Percentiles rank a stretch among this genome's conserved stretches.
Conservation (phyloP, 64 coral and sea anemone genomes). For the Montipora cactus region DNA sequence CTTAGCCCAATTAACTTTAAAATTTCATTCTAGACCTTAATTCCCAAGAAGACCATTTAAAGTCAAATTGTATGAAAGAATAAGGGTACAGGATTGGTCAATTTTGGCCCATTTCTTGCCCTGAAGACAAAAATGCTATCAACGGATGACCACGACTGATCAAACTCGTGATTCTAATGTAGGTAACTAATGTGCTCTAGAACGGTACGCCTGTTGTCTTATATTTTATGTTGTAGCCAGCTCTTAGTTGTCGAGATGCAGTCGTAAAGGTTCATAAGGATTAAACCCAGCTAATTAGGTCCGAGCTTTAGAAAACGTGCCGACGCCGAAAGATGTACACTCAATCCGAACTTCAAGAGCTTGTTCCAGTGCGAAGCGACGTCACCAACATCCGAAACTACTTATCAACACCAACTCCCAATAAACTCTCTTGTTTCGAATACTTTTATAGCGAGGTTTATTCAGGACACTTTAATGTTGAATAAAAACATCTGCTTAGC, state of each 20-base stretch:
- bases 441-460: conserved; percentile 35
- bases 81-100: neutral
- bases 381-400: neutral
- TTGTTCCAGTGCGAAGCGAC: neutral
- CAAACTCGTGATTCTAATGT: neutral
- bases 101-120: conserved; percentile 5
- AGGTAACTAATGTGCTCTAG: neutral
- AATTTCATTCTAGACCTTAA: conserved; percentile 18
- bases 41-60: conserved; percentile 39
- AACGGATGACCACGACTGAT: conserved; percentile 16
- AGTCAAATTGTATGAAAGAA: neutral
- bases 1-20: conserved; percentile 19
- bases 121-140: neutral
- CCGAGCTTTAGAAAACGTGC: conserved; percentile 47
- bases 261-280: conserved; percentile 27
- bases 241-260: conserved; percentile 19
- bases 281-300: conserved; percentile 29
- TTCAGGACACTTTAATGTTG: conserved; percentile 56
- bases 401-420: conserved; percentile 49
- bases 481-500: conserved; percentile 65
- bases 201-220: neutral
- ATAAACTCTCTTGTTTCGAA: conserved; percentile 30
- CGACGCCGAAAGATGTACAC: conserved; percentile 2
- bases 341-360: neutral
- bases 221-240: conserved; percentile 1